A percentile compares a stretch with the other conserved stretches of the same genome.
Evolutionary conservation across 2,113 vertebrate genomes (phyloP).

Genomic region (Phocoena phocoena): DNA sequence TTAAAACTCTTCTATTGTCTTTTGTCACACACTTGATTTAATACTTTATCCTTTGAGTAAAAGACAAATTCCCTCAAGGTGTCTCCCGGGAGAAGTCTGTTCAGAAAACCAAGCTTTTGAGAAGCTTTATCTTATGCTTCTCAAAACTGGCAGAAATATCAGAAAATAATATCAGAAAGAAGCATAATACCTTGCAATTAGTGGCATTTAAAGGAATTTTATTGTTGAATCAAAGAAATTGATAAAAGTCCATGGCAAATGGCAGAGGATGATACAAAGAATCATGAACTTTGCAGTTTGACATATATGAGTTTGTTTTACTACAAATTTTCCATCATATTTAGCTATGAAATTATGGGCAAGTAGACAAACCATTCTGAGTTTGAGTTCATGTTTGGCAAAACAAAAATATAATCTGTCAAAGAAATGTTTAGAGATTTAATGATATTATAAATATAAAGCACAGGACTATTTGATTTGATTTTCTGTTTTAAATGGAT

Average conservation of each 20-base stretch:
- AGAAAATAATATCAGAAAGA: background rate
- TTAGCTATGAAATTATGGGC: background rate
- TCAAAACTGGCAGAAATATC: background rate
- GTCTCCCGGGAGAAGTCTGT: background rate
- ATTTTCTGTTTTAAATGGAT: slow-evolving; percentile 51
- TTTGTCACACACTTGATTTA: background rate
- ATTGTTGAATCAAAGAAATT: background rate
- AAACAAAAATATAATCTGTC: slow-evolving; percentile 15
- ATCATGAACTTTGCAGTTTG: background rate
- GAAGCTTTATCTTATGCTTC: background rate
- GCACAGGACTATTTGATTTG: slow-evolving; percentile 7
- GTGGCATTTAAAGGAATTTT: background rate
- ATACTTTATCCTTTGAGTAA: background rate
- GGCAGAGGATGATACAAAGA: background rate
- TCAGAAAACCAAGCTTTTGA: background rate
- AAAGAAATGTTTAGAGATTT: background rate
- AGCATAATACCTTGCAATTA: background rate
- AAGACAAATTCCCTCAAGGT: background rate
- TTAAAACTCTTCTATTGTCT: background rate
- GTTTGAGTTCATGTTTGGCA: background rate
- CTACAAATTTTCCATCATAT: background rate
- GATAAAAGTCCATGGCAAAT: background rate
- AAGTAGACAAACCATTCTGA: background rate
- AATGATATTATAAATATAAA: slow-evolving; percentile 34
- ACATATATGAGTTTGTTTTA: background rate